Base-by-base conservation (phyloP, 2,797 vertebrate species). In the Pseudopleuronectes americanus region DNA sequence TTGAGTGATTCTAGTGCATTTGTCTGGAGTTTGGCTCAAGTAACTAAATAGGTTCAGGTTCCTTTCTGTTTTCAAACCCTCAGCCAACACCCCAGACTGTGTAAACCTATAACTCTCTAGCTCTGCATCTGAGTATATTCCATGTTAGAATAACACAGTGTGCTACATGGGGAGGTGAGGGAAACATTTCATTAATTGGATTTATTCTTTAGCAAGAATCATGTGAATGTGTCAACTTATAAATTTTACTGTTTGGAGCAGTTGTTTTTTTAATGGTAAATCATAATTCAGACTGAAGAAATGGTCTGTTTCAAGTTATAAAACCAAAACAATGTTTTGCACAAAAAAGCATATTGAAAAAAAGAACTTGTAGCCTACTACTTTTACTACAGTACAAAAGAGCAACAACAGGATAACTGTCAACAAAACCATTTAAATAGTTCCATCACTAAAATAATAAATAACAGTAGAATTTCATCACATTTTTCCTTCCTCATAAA, bases 81-180 rank as follows among this genome's bases (percentile, higher is more conserved):
- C 85, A 91, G 93, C 92, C 93, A 93, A 92, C 92, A 93, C 93
- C 93, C 94, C 86, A 36, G 88, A 88, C 89, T 73, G 69, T 84
- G 79, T 90, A 84, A 93, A 92, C 83, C 86, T 83, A 87, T 86
- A 90, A 92, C 65, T 66, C 53, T 31, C 41, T 57, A 52, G 55
- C 52, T 57, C 24, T 66, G 45, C 70, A 52, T 67, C 2, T 61
- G 61, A 76, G 60, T 75, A 81, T 82, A 86, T 83, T 84, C 77
- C 84, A 89, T 80, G 86, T 91, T 93, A 84, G 85, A 90, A 92
- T 84, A 85, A 91, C 83, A 90, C 59, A 4, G 71, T 71, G 77
- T 59, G 78, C 64, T 61, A 70, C 75, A 81, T 64, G 54, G 64
- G 76, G 79, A 80, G 77, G 53, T 82, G 61, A 83, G 73, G 71